These are phyloP conservation scores for Pampusana beccarii DNA, from an alignment of 2,113 vertebrate species.

Conservation along the genomic window DNA sequence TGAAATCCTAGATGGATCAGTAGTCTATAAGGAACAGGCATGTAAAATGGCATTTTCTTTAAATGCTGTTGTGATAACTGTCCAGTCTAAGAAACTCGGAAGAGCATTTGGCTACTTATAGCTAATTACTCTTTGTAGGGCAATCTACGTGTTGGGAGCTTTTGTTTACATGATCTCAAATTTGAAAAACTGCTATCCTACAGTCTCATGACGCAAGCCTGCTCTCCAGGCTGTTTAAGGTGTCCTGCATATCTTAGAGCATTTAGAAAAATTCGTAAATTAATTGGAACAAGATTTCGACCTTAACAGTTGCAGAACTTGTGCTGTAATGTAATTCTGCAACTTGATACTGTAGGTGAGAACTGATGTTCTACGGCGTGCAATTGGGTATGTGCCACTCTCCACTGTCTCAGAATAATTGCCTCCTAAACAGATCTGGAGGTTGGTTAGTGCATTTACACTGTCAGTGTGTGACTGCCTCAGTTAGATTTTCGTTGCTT, in stretches of 20 bases:
- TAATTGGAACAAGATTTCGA: background rate
- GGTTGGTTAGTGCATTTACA: background rate
- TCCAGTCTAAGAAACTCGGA: background rate
- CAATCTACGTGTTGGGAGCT: background rate
- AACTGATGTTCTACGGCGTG: background rate
- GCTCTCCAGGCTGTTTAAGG: background rate
- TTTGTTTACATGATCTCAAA: background rate
- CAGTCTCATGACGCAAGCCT: background rate
- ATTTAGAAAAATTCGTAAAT: background rate
- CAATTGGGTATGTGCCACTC: background rate
- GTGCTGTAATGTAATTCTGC: slow-evolving; percentile 7
- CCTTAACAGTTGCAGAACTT: background rate
- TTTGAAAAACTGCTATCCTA: background rate
- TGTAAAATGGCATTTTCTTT: background rate
- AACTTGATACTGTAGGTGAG: background rate
- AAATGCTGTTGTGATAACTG: background rate
- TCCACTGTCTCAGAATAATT: background rate
- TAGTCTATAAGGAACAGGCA: background rate
- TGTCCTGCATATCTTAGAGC: background rate
- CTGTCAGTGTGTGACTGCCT: background rate
- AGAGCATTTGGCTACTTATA: background rate
- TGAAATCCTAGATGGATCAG: background rate
- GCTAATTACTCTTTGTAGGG: background rate
- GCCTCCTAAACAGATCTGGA: background rate
- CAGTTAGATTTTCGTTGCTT: background rate